Percentiles rank a stretch among this genome's conserved stretches.
phyloP scores from a whole-genome alignment of 2,888 invertebrate species.

The Platerodrilus igneus region DNA sequence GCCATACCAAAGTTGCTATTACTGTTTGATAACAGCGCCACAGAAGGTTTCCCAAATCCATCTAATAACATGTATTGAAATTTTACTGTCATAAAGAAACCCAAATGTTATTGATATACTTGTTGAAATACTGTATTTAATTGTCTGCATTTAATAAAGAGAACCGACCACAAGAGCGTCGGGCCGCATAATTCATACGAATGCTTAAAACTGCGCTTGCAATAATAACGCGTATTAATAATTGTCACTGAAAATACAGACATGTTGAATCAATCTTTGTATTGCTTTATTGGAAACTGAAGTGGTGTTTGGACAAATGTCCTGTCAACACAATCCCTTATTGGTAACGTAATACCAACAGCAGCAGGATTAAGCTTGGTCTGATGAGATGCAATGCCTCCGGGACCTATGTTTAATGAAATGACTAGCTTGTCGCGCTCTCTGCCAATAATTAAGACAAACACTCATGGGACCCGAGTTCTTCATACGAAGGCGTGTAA shows the following conservation, averaged over 20 bases:
- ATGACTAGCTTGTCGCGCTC: conserved; percentile 48
- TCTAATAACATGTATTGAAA: no score
- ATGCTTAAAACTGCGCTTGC: no score
- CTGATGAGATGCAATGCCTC: conserved; percentile 47
- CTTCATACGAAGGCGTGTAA: conserved; percentile 27
- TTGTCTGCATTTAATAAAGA: no score
- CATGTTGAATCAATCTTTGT: conserved; percentile 34
- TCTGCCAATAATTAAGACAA: conserved; percentile 49
- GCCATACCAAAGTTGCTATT: no score
- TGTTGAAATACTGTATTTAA: no score
- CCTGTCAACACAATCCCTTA: conserved; percentile 45
- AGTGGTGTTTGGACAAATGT: conserved; percentile 43
- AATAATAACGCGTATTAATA: background rate
- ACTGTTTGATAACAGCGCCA: no score
- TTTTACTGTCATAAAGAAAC: no score
- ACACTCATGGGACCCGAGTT: conserved; percentile 44
- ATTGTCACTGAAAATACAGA: conserved; percentile 10
- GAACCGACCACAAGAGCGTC: conserved; percentile 3
- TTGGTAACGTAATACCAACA: conserved; percentile 38
- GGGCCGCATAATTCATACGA: background rate
- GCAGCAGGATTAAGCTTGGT: conserved; percentile 41
- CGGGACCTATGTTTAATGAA: conserved; percentile 47
- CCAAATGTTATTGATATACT: no score
- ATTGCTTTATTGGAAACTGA: conserved; percentile 34
- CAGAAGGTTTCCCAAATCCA: no score